A percentile compares a stretch with the other conserved stretches of the same genome.
phyloP scores from a whole-genome alignment of 2,888 invertebrate species.

The Stenodema calcarata region DNA sequence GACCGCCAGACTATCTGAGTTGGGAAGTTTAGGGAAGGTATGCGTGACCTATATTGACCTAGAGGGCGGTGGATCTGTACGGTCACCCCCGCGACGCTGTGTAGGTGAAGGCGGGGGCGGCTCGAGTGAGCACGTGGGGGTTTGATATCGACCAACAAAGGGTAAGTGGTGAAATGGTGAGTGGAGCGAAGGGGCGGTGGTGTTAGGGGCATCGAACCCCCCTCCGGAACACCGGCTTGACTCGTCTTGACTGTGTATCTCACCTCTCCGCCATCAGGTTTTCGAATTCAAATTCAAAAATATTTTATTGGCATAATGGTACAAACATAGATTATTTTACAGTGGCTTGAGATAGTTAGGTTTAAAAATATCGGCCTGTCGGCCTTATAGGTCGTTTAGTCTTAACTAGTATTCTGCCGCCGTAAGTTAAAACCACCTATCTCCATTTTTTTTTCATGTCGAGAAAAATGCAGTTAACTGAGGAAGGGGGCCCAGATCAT shows the following conservation, averaged over 20 bases:
- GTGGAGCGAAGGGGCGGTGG: background rate
- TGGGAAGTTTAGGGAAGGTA: background rate
- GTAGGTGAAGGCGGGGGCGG: background rate
- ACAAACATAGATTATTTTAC: too few relatives aligned
- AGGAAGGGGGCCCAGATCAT: too few relatives aligned
- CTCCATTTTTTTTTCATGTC: too few relatives aligned
- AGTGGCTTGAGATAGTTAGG: too few relatives aligned
- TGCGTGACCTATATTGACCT: constrained; percentile 45
- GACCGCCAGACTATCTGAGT: background rate
- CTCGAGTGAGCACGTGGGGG: constrained; percentile 27
- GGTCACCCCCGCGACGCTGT: constrained; percentile 20
- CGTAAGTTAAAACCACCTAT: too few relatives aligned
- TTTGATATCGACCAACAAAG: constrained; percentile 22
- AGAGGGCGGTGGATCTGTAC: background rate
- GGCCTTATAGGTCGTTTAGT: background rate
- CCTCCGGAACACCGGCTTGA: background rate
- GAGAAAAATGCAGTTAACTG: too few relatives aligned
- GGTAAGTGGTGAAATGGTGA: background rate
- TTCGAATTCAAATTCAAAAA: too few relatives aligned
- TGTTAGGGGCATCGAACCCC: constrained; percentile 39
- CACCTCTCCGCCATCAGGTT: background rate
- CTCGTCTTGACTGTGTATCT: background rate
- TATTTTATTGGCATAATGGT: too few relatives aligned
- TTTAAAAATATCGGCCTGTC: background rate
- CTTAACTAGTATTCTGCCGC: too few relatives aligned